Percentiles rank a stretch among this genome's conserved stretches.
Evolutionary conservation across 2,113 vertebrate genomes (phyloP).

Genomic region (Chrysochloris asiatica): DNA sequence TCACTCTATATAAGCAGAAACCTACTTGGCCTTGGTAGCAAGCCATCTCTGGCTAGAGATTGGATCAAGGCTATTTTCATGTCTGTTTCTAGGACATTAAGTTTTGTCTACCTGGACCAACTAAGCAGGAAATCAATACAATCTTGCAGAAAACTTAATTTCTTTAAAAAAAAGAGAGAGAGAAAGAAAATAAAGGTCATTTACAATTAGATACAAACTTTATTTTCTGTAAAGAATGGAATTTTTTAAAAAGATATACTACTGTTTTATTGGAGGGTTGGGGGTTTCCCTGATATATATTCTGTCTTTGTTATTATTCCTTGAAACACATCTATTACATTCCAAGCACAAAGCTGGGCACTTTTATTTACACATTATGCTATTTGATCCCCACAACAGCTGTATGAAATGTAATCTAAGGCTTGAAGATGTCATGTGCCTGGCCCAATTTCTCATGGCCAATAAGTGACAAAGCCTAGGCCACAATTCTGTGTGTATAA

Average conservation of each 20-base stretch:
- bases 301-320: no score
- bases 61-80: conserved; percentile 17
- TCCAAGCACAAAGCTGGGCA: not conserved
- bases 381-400: not conserved
- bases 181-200: not conserved
- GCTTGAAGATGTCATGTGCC: not conserved
- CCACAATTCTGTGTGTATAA: conserved; percentile 49
- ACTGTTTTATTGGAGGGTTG: not conserved
- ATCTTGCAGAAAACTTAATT: conserved; percentile 9
- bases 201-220: conserved; percentile 6
- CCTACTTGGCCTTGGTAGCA: no score
- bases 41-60: not conserved
- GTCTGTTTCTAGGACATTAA: conserved; percentile 40
- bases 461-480: not conserved
- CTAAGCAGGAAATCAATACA: not conserved
- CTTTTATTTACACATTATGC: not conserved
- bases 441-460: conserved; percentile 18
- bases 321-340: not conserved
- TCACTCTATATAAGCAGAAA: not conserved
- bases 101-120: conserved; percentile 22
- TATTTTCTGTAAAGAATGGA: not conserved
- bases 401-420: not conserved
- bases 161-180: not conserved
- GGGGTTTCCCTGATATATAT: not conserved
- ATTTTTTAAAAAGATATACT: conserved; percentile 25